Percentiles rank a stretch among this genome's conserved stretches.
Conservation (phyloP, 2,888 invertebrate genomes). For the Drosophila longiperda region DNA sequence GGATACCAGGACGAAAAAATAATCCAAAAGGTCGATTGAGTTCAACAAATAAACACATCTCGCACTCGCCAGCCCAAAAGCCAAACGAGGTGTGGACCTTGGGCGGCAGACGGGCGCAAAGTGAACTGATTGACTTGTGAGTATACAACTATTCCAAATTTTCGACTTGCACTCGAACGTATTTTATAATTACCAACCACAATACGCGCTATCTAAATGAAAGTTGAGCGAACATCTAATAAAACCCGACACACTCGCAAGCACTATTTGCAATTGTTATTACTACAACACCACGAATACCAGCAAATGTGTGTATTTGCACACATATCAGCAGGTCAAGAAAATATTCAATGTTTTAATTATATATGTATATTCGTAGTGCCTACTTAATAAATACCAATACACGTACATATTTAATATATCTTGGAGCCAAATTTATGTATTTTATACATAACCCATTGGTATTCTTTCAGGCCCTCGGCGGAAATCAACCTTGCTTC, state of each 20-base stretch:
- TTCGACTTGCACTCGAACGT: neutral
- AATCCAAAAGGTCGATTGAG: slow-evolving; percentile 82
- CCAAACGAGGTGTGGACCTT: slow-evolving; percentile 84
- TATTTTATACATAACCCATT: neutral
- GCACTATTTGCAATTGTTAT: neutral
- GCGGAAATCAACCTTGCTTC: slow-evolving; percentile 46
- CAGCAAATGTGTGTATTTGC: neutral
- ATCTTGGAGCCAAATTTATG: neutral
- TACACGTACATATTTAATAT: neutral
- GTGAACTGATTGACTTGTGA: slow-evolving; percentile 81
- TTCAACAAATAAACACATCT: slow-evolving; percentile 79
- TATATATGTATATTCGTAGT: slow-evolving; percentile 16
- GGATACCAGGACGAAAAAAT: slow-evolving; percentile 84
- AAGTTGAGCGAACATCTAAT: neutral
- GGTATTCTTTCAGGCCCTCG: slow-evolving; percentile 37
- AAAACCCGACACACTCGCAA: neutral
- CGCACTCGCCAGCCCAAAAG: slow-evolving; percentile 76
- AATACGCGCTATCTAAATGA: neutral
- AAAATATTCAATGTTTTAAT: slow-evolving; percentile 17
- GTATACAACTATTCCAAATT: slow-evolving; percentile 49
- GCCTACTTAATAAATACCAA: slow-evolving; percentile 16
- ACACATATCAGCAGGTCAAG: slow-evolving; percentile 26
- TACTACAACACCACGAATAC: neutral
- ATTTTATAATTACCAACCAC: slow-evolving; percentile 3
- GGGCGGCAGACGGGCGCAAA: slow-evolving; percentile 83